Conservation (phyloP, 1,140 invertebrate genomes). For the Caenorhabditis brenneri region DNA sequence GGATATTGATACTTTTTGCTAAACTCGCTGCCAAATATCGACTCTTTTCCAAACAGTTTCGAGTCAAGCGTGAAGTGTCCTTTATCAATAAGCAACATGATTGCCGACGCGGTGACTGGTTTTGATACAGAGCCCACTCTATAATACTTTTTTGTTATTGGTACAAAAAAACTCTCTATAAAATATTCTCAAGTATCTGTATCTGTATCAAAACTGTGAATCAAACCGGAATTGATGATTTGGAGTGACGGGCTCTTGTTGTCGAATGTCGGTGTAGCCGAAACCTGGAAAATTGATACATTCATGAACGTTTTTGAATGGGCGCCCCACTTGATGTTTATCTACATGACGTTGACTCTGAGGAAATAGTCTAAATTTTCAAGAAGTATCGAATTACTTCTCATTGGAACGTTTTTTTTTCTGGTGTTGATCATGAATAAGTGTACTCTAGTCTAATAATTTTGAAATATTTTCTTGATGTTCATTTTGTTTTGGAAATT, state of each 20-base stretch:
- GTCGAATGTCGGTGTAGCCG: slow-evolving; percentile 67
- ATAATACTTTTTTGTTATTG: not conserved
- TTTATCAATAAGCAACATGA: slow-evolving; percentile 66
- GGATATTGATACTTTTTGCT: slow-evolving; percentile 60
- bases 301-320: not conserved
- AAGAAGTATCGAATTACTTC: not conserved
- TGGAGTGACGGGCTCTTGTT: slow-evolving; percentile 64
- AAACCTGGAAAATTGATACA: slow-evolving; percentile 58
- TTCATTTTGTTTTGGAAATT: too few relatives aligned
- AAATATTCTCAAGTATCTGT: not conserved
- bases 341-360: slow-evolving; percentile 8
- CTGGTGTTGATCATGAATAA: not conserved
- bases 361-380: not conserved
- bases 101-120: slow-evolving; percentile 68
- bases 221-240: slow-evolving; percentile 61
- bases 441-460: not conserved
- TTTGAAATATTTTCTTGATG: not conserved
- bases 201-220: not conserved
- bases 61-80: slow-evolving; percentile 62
- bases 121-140: slow-evolving; percentile 70
- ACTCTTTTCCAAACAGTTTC: slow-evolving; percentile 63
- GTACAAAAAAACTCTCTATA: not conserved
- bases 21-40: slow-evolving; percentile 67
- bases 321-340: not conserved
- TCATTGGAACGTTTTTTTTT: not conserved